A percentile compares a stretch with the other conserved stretches of the same genome.
These are phyloP conservation scores for Bubo scandiacus DNA, from an alignment of 2,113 vertebrate species.

Conservation along the genomic window DNA sequence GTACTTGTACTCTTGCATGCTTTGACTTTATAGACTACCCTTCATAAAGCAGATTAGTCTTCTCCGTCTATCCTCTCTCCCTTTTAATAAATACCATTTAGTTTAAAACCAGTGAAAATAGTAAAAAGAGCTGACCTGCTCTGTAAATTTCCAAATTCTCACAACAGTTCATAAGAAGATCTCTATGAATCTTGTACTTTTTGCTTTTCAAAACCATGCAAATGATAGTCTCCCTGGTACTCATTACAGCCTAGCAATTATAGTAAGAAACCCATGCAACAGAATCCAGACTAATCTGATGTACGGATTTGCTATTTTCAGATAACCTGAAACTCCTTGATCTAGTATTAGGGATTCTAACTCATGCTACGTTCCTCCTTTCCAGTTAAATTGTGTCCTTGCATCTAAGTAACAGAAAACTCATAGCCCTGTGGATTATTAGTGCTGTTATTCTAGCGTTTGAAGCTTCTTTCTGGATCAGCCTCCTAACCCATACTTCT, in stretches of 20 bases:
- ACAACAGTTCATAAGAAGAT: not conserved
- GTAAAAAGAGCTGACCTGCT: not conserved
- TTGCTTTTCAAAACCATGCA: not conserved
- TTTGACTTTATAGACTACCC: not conserved
- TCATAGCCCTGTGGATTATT: not conserved
- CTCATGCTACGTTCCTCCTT: not conserved
- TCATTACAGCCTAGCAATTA: not conserved
- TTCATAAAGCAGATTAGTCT: not conserved
- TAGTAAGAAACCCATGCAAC: not conserved
- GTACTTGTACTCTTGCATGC: not conserved
- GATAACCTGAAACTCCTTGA: not conserved
- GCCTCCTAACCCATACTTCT: not conserved
- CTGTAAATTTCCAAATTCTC: not conserved
- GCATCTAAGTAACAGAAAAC: not conserved
- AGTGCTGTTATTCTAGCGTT: not conserved
- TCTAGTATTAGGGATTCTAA: not conserved
- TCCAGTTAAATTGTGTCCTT: not conserved
- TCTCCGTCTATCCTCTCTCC: not conserved
- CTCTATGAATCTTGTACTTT: not conserved
- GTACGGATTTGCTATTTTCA: not conserved
- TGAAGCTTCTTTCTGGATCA: not conserved
- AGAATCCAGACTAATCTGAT: not conserved
- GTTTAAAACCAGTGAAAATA: not conserved
- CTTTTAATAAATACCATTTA: not conserved
- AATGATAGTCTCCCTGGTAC: not conserved